Evolutionary conservation across 2,113 vertebrate genomes (phyloP).

Genomic region (Ophthalmolycus amberensis): DNA sequence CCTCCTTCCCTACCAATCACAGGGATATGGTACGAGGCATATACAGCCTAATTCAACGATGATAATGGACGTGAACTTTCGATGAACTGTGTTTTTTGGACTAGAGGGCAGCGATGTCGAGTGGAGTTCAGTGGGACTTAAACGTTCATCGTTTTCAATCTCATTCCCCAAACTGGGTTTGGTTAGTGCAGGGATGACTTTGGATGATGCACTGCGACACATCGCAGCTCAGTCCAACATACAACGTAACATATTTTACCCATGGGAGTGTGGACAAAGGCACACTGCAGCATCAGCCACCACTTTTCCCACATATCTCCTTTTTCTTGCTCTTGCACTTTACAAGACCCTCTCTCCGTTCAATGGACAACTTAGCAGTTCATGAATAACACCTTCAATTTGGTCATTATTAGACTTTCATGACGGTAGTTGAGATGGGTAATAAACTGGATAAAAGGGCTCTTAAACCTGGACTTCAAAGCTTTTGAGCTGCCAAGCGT

Average conservation of each 20-base stretch:
- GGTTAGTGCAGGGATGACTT: neutral
- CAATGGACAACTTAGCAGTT: conserved; percentile 9
- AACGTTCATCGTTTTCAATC: conserved; percentile 15
- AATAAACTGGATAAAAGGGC: too few relatives aligned
- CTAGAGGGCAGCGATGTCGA: conserved; percentile 49
- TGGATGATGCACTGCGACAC: conserved; percentile 20
- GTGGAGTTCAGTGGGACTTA: conserved; percentile 58
- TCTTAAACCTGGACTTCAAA: conserved; percentile 40
- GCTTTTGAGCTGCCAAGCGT: conserved; percentile 18
- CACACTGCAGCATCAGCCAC: conserved; percentile 10
- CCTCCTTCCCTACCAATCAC: conserved; percentile 38
- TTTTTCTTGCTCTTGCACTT: conserved; percentile 30
- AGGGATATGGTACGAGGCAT: conserved; percentile 47
- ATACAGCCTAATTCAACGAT: conserved; percentile 39
- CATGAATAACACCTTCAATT: conserved; percentile 37
- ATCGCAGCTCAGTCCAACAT: conserved; percentile 17
- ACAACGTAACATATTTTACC: conserved; percentile 34
- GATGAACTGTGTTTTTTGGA: conserved; percentile 68
- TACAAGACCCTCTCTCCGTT: conserved; percentile 29
- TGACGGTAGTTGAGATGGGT: conserved; percentile 36
- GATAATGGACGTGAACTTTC: conserved; percentile 74
- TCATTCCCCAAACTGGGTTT: conserved; percentile 33
- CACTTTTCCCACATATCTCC: conserved; percentile 7
- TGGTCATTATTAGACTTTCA: conserved; percentile 58
- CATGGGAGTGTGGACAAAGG: conserved; percentile 1